Conservation (phyloP, 92 coral and sea anemone species). For the Nematostella vectensis region DNA sequence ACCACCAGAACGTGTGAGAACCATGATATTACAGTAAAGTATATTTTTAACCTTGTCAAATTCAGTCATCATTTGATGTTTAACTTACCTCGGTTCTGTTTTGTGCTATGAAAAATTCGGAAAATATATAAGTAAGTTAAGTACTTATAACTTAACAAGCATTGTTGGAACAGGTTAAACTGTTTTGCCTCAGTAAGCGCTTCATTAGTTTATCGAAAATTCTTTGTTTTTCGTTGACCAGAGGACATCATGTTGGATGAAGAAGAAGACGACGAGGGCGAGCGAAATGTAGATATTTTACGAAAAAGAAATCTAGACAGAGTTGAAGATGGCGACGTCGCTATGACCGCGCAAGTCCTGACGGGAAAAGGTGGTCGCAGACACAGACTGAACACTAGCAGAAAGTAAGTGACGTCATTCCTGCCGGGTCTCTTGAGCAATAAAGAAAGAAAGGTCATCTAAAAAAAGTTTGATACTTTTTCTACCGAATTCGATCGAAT, state of each 20-base stretch:
- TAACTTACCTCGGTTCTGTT: too few relatives aligned
- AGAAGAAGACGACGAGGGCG: constrained; percentile 84
- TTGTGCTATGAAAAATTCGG: too few relatives aligned
- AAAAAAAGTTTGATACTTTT: neutral
- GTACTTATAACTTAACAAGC: too few relatives aligned
- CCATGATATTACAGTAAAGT: too few relatives aligned
- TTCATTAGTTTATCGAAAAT: too few relatives aligned
- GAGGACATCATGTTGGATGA: constrained; percentile 93
- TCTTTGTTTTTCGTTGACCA: too few relatives aligned
- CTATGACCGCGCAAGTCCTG: constrained; percentile 92
- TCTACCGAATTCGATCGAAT: neutral
- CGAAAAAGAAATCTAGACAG: constrained; percentile 67
- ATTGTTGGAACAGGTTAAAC: too few relatives aligned
- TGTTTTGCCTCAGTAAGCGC: too few relatives aligned
- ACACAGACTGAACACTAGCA: constrained; percentile 85
- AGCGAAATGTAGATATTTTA: constrained; percentile 63
- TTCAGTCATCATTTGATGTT: too few relatives aligned
- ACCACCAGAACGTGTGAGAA: too few relatives aligned
- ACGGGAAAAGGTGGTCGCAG: constrained; percentile 87
- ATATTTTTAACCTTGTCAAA: too few relatives aligned
- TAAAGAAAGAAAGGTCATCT: neutral
- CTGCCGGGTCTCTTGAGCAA: neutral
- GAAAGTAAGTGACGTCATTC: constrained; percentile 74
- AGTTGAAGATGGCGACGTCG: constrained; percentile 94
- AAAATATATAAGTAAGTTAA: too few relatives aligned